These are phyloP conservation scores for Toxonevra muliebris DNA, from an alignment of 2,888 invertebrate species.

Conservation along the genomic window DNA sequence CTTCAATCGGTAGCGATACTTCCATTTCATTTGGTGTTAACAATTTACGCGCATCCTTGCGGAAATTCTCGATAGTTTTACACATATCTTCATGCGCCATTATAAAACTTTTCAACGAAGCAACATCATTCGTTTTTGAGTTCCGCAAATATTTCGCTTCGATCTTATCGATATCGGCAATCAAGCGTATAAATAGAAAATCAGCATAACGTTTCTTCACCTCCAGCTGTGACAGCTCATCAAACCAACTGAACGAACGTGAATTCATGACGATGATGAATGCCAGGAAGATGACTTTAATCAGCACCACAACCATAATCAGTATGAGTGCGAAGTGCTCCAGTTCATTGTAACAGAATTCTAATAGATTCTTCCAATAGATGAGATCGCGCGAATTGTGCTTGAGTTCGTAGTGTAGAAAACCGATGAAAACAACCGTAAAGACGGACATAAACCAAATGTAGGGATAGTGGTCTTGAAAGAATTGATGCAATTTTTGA, in stretches of 20 bases:
- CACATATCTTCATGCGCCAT: conserved; percentile 57
- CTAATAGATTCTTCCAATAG: conserved; percentile 43
- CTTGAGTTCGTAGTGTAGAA: conserved; percentile 47
- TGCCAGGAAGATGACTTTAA: conserved; percentile 39
- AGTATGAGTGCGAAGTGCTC: conserved; percentile 42
- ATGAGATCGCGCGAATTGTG: conserved; percentile 45
- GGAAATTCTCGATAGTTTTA: conserved; percentile 58
- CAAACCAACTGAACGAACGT: conserved; percentile 44
- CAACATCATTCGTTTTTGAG: conserved; percentile 39
- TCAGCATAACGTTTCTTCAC: conserved; percentile 61
- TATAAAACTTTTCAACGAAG: conserved; percentile 47
- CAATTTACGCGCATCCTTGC: conserved; percentile 59
- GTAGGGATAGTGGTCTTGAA: conserved; percentile 42
- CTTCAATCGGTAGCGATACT: conserved; percentile 56
- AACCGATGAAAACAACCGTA: conserved; percentile 40
- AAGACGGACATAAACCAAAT: conserved; percentile 41
- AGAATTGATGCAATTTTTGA: conserved; percentile 41
- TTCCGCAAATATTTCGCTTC: conserved; percentile 49
- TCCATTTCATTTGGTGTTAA: conserved; percentile 58
- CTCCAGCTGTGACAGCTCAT: conserved; percentile 50
- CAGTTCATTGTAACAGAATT: conserved; percentile 38
- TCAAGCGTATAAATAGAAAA: conserved; percentile 56
- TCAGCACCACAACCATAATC: conserved; percentile 41
- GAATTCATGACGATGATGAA: conserved; percentile 45
- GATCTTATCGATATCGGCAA: conserved; percentile 55